Conservation (phyloP, 2,888 invertebrate genomes). For the Drosophila melanosoma region DNA sequence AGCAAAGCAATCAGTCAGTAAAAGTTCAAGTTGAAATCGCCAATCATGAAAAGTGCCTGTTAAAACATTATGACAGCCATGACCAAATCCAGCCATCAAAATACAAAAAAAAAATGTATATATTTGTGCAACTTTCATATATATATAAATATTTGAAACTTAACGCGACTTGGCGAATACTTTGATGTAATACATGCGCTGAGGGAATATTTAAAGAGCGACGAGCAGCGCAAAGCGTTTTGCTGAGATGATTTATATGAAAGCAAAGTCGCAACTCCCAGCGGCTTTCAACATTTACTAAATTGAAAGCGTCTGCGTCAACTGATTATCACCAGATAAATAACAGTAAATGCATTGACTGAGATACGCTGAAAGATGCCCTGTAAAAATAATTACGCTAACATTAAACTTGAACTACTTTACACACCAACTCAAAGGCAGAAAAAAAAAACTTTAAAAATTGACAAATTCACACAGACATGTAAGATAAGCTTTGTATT, state of each 20-base stretch:
- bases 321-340: constrained; percentile 50
- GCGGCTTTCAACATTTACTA: constrained; percentile 37
- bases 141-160: constrained; percentile 20
- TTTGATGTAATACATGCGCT: constrained; percentile 60
- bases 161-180: constrained; percentile 14
- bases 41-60: constrained; percentile 65
- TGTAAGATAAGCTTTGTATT: background rate
- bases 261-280: constrained; percentile 62
- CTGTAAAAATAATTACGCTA: background rate
- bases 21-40: constrained; percentile 40
- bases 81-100: constrained; percentile 33
- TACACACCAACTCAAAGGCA: background rate
- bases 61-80: constrained; percentile 72
- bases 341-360: background rate
- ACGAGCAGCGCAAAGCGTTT: constrained; percentile 42
- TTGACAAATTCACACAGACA: background rate
- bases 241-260: constrained; percentile 64
- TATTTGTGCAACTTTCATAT: constrained; percentile 1
- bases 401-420: background rate
- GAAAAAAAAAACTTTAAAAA: background rate
- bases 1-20: constrained; percentile 58
- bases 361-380: background rate
- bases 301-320: constrained; percentile 52
- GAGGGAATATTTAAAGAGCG: constrained; percentile 64
- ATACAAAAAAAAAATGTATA: constrained; percentile 1